Base-by-base conservation (phyloP, 2,797 vertebrate genomes). In the Sebastes diploproa region DNA sequence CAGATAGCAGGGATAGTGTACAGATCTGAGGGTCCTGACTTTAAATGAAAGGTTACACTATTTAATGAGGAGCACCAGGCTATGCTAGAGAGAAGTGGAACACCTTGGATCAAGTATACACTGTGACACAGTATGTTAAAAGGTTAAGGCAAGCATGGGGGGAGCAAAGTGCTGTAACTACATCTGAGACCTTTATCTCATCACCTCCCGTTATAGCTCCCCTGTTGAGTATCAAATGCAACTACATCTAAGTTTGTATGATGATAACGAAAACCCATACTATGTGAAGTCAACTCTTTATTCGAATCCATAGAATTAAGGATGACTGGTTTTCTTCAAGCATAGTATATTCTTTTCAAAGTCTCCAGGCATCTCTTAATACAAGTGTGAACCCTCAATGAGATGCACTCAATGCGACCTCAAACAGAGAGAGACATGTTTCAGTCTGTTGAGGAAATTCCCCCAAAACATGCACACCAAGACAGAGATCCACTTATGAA, bases 1-100 rank as follows among this genome's bases (percentile, higher is more conserved):
- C 60, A 80, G 59, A 83, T 62, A 72, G 38, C 55, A 63, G 46
- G 27, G 62, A 50, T 61, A 22, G 18, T 75, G 72, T 61, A 71
- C 63, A 81, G 58, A 87, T 65, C 11, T 77, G 34, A 72, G 58
- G 62, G 20, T 68, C 27, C n/a, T 50, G 66, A 80, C 80, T 82
- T 81, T 72, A 56, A 67, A 80, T 87, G 23, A 81, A 68, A 82
- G 65, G 77, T 81, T 80, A 70, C 25, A 7, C n/a, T 76, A 55
- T 73, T 83, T 88, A 86, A 90, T 87, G 64, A 90, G 81, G 55
- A 52, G 30, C 67, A 76, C 50, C 81, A 66, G 62, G 32, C 27
- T 54, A 18, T 55, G 69, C 75, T 74, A 54, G 22, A 78, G 67
- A 75, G 22, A 71, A 72, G 55, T 68, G n/a, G 54, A 69, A 63